Conservation (phyloP, 2,113 vertebrate species). For the Lepisosteus osseus region DNA sequence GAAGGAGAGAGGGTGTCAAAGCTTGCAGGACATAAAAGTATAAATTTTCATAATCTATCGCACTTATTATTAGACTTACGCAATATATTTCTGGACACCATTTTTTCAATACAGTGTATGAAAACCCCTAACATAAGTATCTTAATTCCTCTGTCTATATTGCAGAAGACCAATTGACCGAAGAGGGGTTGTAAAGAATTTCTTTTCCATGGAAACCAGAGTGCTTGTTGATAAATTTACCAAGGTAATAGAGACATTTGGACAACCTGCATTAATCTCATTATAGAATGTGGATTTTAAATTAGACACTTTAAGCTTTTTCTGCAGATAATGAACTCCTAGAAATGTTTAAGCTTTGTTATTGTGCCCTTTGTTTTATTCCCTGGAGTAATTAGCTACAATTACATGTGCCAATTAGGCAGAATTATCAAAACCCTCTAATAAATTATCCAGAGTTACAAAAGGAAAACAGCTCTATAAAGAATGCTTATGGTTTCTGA, state of each 20-base stretch:
- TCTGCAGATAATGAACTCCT: slow-evolving; percentile 3
- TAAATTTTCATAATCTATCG: no score
- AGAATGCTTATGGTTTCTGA: background rate
- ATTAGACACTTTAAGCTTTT: background rate
- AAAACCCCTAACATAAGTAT: no score
- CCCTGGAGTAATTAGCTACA: background rate
- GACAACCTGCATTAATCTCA: background rate
- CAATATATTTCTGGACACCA: no score
- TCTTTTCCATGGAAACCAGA: background rate
- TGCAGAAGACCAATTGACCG: no score
- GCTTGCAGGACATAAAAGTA: no score
- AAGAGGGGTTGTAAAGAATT: background rate
- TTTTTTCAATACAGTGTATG: no score
- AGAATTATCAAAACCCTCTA: slow-evolving; percentile 2
- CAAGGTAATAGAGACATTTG: background rate
- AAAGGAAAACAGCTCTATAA: background rate
- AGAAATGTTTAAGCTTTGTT: background rate
- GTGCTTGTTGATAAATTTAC: background rate
- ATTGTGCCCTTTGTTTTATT: background rate
- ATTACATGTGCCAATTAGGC: background rate
- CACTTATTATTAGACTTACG: no score
- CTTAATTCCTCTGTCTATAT: no score
- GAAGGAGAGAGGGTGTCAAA: no score
- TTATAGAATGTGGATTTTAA: background rate
- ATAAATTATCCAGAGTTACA: background rate